Conservation (phyloP, 2,888 invertebrate genomes). For the Eugnorisma glareosa region DNA sequence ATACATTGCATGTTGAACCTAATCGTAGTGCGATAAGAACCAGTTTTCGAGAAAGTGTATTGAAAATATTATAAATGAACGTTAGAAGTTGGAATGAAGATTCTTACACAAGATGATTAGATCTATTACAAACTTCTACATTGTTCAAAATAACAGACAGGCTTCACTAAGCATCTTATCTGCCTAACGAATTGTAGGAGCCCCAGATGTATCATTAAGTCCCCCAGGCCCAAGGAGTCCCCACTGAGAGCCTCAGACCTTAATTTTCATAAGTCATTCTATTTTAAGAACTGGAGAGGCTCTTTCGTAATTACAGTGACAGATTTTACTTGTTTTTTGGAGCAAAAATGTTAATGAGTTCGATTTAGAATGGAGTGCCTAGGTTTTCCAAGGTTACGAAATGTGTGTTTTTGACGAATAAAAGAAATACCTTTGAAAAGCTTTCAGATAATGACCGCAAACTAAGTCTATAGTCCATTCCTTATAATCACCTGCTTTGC, state of each 20-base stretch:
- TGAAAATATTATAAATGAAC: not conserved
- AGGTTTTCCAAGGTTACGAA: not conserved
- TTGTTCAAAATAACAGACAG: constrained; percentile 22
- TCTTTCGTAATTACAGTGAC: constrained; percentile 24
- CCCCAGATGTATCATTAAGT: constrained; percentile 34
- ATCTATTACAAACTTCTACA: constrained; percentile 10
- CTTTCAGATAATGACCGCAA: not conserved
- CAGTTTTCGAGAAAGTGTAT: too few relatives aligned
- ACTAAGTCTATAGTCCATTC: not conserved
- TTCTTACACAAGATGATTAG: not conserved
- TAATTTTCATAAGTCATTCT: constrained; percentile 56
- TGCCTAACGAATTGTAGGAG: constrained; percentile 31
- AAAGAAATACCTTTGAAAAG: not conserved
- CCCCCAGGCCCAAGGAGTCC: constrained; percentile 29
- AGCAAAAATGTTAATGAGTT: not conserved
- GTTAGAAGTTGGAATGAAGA: not conserved
- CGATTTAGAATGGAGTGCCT: not conserved
- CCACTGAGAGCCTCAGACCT: constrained; percentile 18
- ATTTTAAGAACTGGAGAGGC: constrained; percentile 37
- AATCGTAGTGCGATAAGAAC: too few relatives aligned
- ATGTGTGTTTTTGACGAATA: not conserved
- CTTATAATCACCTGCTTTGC: not conserved
- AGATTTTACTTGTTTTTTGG: constrained; percentile 5
- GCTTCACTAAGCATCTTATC: constrained; percentile 13
- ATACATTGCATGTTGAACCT: too few relatives aligned